phyloP scores from a whole-genome alignment of 2,113 vertebrate species.

The Microtus montanus region DNA sequence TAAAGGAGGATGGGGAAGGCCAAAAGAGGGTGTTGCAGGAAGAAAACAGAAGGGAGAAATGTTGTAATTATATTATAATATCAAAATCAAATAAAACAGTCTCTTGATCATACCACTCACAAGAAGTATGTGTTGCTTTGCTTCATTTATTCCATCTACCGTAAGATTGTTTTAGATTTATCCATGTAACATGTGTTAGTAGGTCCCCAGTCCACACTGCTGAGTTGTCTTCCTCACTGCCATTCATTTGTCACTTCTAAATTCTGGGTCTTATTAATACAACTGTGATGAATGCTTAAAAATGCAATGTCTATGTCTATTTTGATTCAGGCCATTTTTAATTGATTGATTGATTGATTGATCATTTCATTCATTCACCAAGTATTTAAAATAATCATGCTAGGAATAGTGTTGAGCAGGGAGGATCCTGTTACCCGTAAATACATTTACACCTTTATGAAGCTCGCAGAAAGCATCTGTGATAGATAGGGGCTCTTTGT shows the following conservation, averaged over 20 bases:
- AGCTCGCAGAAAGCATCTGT: neutral
- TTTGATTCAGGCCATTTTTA: neutral
- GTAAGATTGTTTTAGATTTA: neutral
- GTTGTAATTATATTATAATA: neutral
- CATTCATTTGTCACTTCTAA: neutral
- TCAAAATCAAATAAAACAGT: neutral
- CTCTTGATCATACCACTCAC: neutral
- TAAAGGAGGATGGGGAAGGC: neutral
- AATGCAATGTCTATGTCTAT: neutral
- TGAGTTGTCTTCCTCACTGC: neutral
- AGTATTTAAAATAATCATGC: conserved; percentile 1
- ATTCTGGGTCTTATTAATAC: neutral
- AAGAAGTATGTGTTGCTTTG: neutral
- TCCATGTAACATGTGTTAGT: neutral
- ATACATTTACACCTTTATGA: neutral
- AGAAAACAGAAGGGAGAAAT: neutral
- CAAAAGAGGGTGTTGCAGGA: neutral
- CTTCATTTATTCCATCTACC: neutral
- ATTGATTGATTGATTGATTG: neutral
- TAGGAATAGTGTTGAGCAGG: neutral
- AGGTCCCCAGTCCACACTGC: neutral
- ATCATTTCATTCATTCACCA: conserved; percentile 17
- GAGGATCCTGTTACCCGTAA: neutral
- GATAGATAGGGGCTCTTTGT: neutral
- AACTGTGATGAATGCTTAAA: neutral